Evolutionary conservation across 2,888 invertebrate species (phyloP), one percentile per base, ranked within the genome.

Genomic region (Metalampra italica): DNA sequence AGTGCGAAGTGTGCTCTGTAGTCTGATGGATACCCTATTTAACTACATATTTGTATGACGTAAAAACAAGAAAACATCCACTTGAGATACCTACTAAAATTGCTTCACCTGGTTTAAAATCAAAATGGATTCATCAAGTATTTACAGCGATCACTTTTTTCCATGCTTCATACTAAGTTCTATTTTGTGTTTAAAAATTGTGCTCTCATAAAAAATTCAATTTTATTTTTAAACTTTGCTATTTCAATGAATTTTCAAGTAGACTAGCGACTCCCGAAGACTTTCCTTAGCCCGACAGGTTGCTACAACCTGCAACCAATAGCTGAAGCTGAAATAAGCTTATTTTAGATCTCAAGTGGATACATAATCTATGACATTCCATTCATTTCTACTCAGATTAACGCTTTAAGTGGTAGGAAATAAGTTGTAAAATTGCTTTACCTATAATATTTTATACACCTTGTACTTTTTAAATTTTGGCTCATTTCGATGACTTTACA

Each of bases 401-500:
- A 50, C 39, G 54, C 52, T 55, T 53, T 56, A 51, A 45, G 44
- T 55, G 50, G 52, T 59, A 60, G 52, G 32, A 12, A 49, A 51
- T 54, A 60, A 56, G 51, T 57, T 55, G 12, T 12, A 53, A 45
- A 55, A 11, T 39, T 52, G 46, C 51, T 62, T 56, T 53, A n/a
- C n/a, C n/a, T n/a, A 22, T 50, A 29, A 49, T 13, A 29, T 38
- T 47, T 52, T 41, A 37, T 14, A 49, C 41, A 52, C 50, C 53
- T 60, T 56, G n/a, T 34, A 34, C 29, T 59, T 59, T 5, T 11
- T 37, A 22, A 12, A 8, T 45, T 37, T 45, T 45, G 49, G 60
- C 62, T 66, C 57, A 65, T 63, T 66, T 66, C 37, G 15, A 42
- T n/a, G 30, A 46, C 45, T 57, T 61, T 55, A 66, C 74, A 73